phyloP scores from a whole-genome alignment of 1,140 invertebrate species.

The Lithobius niger region DNA sequence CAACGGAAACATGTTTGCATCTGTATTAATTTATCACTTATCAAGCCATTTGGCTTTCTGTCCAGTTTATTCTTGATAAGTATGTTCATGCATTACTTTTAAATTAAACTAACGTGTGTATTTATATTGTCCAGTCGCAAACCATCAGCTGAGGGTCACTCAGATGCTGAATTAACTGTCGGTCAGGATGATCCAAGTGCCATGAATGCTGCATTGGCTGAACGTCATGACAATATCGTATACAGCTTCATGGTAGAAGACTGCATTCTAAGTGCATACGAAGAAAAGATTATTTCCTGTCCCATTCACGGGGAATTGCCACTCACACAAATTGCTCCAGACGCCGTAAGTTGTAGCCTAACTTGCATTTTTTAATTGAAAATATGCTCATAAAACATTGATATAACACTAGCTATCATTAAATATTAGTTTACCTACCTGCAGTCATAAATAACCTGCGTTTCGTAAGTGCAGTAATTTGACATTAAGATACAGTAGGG shows the following conservation, averaged over 20 bases:
- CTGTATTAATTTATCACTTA: too few relatives aligned
- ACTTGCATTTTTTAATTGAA: too few relatives aligned
- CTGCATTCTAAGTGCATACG: constrained; percentile 77
- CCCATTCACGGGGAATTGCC: constrained; percentile 55
- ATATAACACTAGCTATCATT: too few relatives aligned
- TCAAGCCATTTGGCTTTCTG: too few relatives aligned
- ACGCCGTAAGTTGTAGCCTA: constrained; percentile 55
- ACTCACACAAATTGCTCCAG: constrained; percentile 63
- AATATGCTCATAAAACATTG: too few relatives aligned
- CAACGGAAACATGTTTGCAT: too few relatives aligned
- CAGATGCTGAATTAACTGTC: constrained; percentile 21
- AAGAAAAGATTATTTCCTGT: constrained; percentile 51
- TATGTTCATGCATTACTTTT: too few relatives aligned
- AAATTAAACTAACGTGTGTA: neutral
- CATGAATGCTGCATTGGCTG: constrained; percentile 12
- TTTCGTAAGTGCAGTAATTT: too few relatives aligned
- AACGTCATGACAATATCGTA: constrained; percentile 21
- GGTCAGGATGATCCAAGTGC: constrained; percentile 15
- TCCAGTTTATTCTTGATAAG: too few relatives aligned
- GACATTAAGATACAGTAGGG: too few relatives aligned
- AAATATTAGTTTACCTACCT: too few relatives aligned
- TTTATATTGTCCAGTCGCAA: constrained; percentile 46
- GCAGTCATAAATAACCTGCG: too few relatives aligned
- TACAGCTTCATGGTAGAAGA: constrained; percentile 73
- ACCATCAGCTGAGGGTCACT: constrained; percentile 64